Conservation (phyloP, 1,140 invertebrate species). For the Trichonephila inaurata region DNA sequence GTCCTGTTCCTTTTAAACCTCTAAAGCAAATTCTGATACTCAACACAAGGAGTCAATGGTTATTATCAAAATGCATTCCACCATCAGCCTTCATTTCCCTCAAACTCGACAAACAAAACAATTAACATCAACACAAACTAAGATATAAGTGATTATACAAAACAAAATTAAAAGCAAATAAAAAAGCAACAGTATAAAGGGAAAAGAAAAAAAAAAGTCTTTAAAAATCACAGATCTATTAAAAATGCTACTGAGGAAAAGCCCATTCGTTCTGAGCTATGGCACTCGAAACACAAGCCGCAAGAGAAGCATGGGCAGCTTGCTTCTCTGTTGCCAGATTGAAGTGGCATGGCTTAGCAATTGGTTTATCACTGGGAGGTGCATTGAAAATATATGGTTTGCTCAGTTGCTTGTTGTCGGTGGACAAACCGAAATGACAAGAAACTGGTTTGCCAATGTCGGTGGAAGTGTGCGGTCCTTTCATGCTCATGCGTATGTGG, state of each 20-base stretch:
- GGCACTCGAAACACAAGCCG: slow-evolving; percentile 74
- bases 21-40: no score
- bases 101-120: not conserved
- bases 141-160: not conserved
- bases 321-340: slow-evolving; percentile 67
- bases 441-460: slow-evolving; percentile 51
- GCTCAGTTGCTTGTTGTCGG: slow-evolving; percentile 53
- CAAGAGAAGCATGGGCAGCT: slow-evolving; percentile 64
- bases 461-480: slow-evolving; percentile 20
- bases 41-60: not conserved
- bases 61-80: not conserved
- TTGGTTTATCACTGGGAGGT: slow-evolving; percentile 67
- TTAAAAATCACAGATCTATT: slow-evolving; percentile 27
- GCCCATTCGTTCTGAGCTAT: slow-evolving; percentile 76
- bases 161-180: not conserved
- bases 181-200: not conserved
- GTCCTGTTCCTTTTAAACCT: no score
- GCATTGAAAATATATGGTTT: slow-evolving; percentile 64
- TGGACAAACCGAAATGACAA: slow-evolving; percentile 61
- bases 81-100: no score
- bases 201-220: not conserved
- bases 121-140: not conserved
- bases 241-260: slow-evolving; percentile 62
- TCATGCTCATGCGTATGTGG: slow-evolving; percentile 81
- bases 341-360: slow-evolving; percentile 74